A percentile compares a stretch with the other conserved stretches of the same genome.
Conservation (phyloP, 2,113 vertebrate species). For the Miniopterus natalensis region DNA sequence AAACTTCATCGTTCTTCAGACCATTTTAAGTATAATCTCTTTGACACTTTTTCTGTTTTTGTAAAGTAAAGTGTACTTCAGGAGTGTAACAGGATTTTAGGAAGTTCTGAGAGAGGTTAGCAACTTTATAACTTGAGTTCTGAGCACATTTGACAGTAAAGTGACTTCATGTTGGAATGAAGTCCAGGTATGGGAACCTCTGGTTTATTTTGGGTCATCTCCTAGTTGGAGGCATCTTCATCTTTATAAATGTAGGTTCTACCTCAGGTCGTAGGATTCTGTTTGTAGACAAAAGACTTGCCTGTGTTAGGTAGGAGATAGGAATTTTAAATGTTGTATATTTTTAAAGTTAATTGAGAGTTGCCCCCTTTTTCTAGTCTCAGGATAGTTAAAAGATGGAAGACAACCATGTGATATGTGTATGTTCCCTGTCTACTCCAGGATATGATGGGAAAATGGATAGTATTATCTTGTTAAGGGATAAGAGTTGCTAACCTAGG, state of each 20-base stretch:
- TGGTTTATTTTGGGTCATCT: slow-evolving; percentile 19
- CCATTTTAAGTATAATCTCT: background rate
- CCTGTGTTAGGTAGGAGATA: background rate
- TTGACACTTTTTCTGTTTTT: background rate
- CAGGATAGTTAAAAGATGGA: slow-evolving; percentile 22
- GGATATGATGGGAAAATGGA: background rate
- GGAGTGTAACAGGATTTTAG: background rate
- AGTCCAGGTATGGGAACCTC: background rate
- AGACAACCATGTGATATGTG: background rate
- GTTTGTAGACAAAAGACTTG: background rate
- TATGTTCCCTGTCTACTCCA: background rate
- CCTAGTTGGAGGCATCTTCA: slow-evolving; percentile 9
- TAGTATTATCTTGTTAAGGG: background rate
- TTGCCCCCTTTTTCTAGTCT: background rate
- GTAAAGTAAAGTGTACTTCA: background rate
- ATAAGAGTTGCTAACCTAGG: slow-evolving; percentile 10
- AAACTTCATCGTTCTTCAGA: background rate
- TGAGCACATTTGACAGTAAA: slow-evolving; percentile 27
- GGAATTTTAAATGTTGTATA: background rate
- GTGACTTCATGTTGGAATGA: background rate
- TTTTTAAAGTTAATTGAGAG: slow-evolving; percentile 36
- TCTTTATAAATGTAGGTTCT: background rate
- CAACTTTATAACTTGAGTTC: background rate
- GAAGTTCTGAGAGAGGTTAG: background rate
- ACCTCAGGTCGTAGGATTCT: background rate